phyloP scores from a whole-genome alignment of 2,888 invertebrate species.

The Erebia epiphron region DNA sequence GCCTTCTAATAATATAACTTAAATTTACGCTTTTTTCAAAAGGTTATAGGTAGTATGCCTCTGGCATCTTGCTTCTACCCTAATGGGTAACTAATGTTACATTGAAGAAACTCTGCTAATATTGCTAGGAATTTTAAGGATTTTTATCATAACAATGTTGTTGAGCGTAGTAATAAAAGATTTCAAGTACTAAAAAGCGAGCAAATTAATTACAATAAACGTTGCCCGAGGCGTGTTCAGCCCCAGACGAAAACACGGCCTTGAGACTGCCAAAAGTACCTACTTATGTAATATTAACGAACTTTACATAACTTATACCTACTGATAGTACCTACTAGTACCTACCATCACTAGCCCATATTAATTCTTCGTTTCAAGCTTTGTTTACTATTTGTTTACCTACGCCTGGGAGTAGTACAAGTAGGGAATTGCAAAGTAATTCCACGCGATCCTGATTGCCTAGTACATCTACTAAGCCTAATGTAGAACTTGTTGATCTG shows the following conservation, averaged over 20 bases:
- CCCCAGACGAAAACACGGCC: constrained; percentile 28
- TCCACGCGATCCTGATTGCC: background rate
- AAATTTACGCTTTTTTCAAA: too few relatives aligned
- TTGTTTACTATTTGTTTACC: background rate
- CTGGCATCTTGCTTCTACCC: too few relatives aligned
- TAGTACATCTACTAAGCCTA: background rate
- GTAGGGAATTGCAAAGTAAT: background rate
- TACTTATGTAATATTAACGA: constrained; percentile 25
- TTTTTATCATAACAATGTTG: background rate
- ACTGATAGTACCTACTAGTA: constrained; percentile 18
- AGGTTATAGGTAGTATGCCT: too few relatives aligned
- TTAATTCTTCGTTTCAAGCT: background rate
- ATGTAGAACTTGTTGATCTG: too few relatives aligned
- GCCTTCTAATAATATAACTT: too few relatives aligned
- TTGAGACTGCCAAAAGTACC: constrained; percentile 31
- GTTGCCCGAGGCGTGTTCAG: constrained; percentile 14
- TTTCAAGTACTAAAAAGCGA: constrained; percentile 10
- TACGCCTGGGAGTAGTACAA: background rate
- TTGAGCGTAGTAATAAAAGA: background rate
- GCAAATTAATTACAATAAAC: constrained; percentile 10
- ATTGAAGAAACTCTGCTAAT: background rate
- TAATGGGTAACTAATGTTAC: too few relatives aligned
- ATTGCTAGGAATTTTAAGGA: background rate
- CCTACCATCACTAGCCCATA: background rate
- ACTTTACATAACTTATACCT: constrained; percentile 24